A percentile compares a stretch with the other conserved stretches of the same genome.
Evolutionary conservation across 2,113 vertebrate genomes (phyloP).

Genomic region (Pseudopodoces humilis): DNA sequence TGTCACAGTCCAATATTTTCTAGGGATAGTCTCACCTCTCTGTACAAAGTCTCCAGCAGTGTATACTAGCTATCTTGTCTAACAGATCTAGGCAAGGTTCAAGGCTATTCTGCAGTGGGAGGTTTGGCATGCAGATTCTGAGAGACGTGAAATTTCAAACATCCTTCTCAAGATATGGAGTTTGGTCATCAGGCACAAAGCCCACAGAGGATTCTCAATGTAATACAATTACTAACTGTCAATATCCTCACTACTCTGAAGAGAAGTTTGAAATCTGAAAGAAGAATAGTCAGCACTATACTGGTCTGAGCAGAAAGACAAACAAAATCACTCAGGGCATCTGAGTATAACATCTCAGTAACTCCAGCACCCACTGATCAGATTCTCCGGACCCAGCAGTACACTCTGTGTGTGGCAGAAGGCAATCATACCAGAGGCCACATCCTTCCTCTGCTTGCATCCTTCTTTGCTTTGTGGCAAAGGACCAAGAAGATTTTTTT

Average conservation of each 20-base stretch:
- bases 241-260: neutral
- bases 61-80: neutral
- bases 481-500: neutral
- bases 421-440: neutral
- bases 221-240: neutral
- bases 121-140: neutral
- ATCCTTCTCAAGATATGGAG: neutral
- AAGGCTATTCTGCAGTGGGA: neutral
- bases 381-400: neutral
- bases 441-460: neutral
- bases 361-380: neutral
- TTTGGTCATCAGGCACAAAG: neutral
- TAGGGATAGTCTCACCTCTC: neutral
- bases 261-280: neutral
- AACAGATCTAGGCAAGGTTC: neutral
- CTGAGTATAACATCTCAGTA: neutral
- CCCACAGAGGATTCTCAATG: neutral
- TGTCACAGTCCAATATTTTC: neutral
- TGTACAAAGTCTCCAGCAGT: neutral
- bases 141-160: neutral
- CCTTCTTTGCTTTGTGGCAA: slow-evolving; percentile 13
- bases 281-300: neutral
- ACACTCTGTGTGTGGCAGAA: neutral
- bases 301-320: neutral
- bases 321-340: neutral